Evolutionary conservation across 1,140 invertebrate genomes (phyloP).

Genomic region (Papilio polyxenes): DNA sequence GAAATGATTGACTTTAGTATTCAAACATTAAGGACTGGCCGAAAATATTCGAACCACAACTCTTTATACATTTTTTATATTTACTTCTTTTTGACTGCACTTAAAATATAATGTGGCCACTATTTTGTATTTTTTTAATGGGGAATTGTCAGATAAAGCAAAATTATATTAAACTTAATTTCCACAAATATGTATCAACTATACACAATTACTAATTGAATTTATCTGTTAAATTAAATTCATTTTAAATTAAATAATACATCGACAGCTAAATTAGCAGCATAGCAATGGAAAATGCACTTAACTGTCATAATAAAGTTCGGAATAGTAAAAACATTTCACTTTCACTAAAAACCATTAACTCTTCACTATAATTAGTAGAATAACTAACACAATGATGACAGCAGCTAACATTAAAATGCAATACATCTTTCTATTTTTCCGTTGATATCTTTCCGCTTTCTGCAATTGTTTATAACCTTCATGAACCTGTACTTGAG

Average conservation of each 20-base stretch:
- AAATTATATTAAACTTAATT: no score
- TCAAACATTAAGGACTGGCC: no score
- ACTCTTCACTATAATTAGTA: constrained; percentile 90
- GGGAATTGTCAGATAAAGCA: no score
- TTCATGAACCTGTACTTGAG: constrained; percentile 91
- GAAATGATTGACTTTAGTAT: no score
- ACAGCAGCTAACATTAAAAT: constrained; percentile 90
- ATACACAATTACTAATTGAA: background rate
- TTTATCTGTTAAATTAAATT: background rate
- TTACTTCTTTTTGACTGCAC: no score
- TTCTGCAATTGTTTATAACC: constrained; percentile 95
- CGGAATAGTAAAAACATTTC: background rate
- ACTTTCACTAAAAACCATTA: constrained; percentile 50
- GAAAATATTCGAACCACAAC: no score
- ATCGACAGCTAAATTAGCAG: background rate
- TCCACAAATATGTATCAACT: no score
- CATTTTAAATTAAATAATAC: background rate
- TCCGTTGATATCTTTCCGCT: constrained; percentile 94
- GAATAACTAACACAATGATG: constrained; percentile 88
- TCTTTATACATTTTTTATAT: no score
- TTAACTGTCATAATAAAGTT: background rate
- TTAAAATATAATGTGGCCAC: no score
- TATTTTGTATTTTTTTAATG: no score
- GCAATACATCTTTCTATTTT: constrained; percentile 95
- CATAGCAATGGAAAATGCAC: background rate